Conservation (phyloP, 2,113 vertebrate species). For the Stercorarius parasiticus region DNA sequence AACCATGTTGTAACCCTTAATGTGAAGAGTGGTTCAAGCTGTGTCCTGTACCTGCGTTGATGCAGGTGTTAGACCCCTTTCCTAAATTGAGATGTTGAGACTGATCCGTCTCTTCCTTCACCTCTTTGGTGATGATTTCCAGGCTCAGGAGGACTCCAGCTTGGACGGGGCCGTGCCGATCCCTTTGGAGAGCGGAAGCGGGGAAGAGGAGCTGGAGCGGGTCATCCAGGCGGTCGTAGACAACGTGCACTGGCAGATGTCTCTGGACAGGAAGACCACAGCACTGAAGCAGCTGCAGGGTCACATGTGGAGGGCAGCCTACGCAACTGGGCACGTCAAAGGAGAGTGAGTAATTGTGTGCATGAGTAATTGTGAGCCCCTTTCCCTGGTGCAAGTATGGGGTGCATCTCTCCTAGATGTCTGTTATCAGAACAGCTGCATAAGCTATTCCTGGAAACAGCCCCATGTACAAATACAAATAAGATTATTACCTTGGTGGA, state of each 20-base stretch:
- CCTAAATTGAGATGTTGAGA: background rate
- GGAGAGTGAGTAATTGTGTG: conserved; percentile 87
- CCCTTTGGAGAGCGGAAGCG: conserved; percentile 80
- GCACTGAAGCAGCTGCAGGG: conserved; percentile 96
- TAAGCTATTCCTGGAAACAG: background rate
- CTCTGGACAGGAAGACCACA: conserved; percentile 91
- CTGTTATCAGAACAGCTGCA: background rate
- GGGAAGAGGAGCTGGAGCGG: conserved; percentile 83
- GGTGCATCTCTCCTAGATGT: background rate
- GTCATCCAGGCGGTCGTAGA: conserved; percentile 88
- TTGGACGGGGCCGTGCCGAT: conserved; percentile 84
- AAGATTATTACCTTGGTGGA: background rate
- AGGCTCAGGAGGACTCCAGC: conserved; percentile 90
- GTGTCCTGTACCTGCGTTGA: background rate
- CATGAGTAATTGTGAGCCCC: conserved; percentile 74
- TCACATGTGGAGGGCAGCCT: conserved; percentile 94
- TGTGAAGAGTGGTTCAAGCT: background rate
- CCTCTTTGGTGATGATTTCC: background rate
- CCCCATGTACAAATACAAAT: background rate
- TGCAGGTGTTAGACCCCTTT: background rate
- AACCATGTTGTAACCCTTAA: accelerated
- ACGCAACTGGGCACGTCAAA: conserved; percentile 86
- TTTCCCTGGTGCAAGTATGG: background rate
- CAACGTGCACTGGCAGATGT: conserved; percentile 95
- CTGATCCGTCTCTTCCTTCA: background rate